Evolutionary conservation across 2,888 invertebrate species (phyloP).

Genomic region (Nineta flava): DNA sequence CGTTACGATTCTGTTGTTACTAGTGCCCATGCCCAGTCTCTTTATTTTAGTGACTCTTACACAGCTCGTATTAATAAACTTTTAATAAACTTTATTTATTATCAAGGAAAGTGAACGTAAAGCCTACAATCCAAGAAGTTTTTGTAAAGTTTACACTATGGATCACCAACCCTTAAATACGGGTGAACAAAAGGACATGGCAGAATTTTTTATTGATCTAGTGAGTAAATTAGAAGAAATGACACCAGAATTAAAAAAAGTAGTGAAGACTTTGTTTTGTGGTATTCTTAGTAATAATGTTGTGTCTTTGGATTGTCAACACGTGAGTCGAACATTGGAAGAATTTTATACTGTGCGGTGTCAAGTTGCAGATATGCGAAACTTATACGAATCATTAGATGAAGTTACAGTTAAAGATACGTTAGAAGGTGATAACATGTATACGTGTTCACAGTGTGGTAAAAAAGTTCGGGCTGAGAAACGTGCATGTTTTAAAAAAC

Average conservation of each 20-base stretch:
- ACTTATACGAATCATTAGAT: slow-evolving; percentile 84
- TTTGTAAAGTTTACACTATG: slow-evolving; percentile 94
- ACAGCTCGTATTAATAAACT: no score
- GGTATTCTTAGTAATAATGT: slow-evolving; percentile 92
- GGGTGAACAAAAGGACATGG: slow-evolving; percentile 96
- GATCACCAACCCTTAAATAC: slow-evolving; percentile 92
- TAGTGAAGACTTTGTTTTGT: slow-evolving; percentile 83
- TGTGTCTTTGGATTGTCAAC: slow-evolving; percentile 86
- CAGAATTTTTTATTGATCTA: slow-evolving; percentile 92
- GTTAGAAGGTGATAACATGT: slow-evolving; percentile 93
- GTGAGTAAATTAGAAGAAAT: slow-evolving; percentile 93
- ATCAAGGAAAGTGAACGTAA: slow-evolving; percentile 78
- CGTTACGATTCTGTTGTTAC: no score
- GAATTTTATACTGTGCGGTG: slow-evolving; percentile 95
- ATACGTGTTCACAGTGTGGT: slow-evolving; percentile 89
- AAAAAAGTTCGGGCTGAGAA: slow-evolving; percentile 93
- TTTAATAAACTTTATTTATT: no score
- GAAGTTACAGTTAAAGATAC: slow-evolving; percentile 97
- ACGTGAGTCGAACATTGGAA: slow-evolving; percentile 85
- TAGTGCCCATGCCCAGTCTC: no score
- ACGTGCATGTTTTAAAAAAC: slow-evolving; percentile 84
- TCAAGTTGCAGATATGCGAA: slow-evolving; percentile 93
- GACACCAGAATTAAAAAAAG: slow-evolving; percentile 75
- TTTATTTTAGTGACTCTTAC: no score
- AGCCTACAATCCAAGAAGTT: slow-evolving; percentile 87